Evolutionary conservation across 2,888 invertebrate species (phyloP), one percentile per base, ranked within the genome.

Genomic region (Synanthedon formicaeformis): DNA sequence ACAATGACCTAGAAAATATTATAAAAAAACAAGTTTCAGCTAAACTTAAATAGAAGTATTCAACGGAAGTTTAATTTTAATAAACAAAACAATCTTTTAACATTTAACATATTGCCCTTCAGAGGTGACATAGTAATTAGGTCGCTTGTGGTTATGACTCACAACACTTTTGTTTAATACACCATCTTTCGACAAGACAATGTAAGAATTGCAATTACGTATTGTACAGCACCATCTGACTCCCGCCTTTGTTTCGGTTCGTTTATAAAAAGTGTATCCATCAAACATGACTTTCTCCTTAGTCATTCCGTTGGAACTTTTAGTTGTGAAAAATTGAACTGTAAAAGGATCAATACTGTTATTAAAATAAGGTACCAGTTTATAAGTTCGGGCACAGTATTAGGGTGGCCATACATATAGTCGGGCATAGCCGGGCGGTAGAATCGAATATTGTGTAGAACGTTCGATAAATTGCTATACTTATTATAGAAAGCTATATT

Each of bases 271-370:
- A 4, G 51, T 51, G 51, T 40, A 51, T 4, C 59, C 57, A 13
- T 55, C 53, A 23, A 51, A 45, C 60, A 60, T 59, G 14, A 60
- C 41, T 40, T 50, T 54, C 50, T 55, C 50, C 40, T 60, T 60
- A 2, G 56, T 58, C 40, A 5, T 49, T 16, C 14, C 34, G 34
- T 10, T 34, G 34, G 34, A 34, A 8, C 48, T 23, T 3, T 2
- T 12, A 49, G 23, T 49, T 49, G 16, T 49, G 12, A 49, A 16
- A 13, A 49, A 10, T 18, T 14, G 18, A 16, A 16, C 49, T 49
- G 49, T 6, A 49, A 49, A 49, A 49, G 12, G 16, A 10, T 34
- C 34, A 34, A 45, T 45, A 45, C 2, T 5, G 23, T 23, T 5
- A 23, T 45, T 45, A 45, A n/a, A 13, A 45, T 45, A 13, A 45